Percentiles rank a stretch among this genome's conserved stretches.
phyloP scores from a whole-genome alignment of 2,797 vertebrate species.

The Ctenopoma multispine region DNA sequence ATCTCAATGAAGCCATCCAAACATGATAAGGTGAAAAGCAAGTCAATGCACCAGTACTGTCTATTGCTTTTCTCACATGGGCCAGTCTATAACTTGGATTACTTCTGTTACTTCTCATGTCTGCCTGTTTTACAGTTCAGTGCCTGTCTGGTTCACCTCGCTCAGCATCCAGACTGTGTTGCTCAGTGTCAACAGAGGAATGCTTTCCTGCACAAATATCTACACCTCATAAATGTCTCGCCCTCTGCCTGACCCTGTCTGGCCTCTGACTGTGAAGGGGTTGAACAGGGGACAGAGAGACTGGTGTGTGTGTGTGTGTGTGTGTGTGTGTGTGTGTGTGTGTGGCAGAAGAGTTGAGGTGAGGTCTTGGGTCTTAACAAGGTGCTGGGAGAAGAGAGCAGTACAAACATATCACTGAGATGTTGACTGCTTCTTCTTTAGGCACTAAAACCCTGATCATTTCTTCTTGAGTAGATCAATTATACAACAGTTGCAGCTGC shows the following conservation, averaged over 20 bases:
- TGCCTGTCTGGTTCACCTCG: constrained; percentile 60
- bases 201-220: constrained; percentile 82
- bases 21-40: constrained; percentile 24
- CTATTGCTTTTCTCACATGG: constrained; percentile 4
- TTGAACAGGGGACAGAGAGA: constrained; percentile 66
- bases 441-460: constrained; percentile 33
- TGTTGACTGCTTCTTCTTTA: constrained; percentile 46
- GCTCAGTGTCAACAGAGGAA: constrained; percentile 77
- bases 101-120: constrained; percentile 40
- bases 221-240: constrained; percentile 85
- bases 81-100: constrained; percentile 19
- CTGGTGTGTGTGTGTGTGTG: constrained; percentile 44
- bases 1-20: constrained; percentile 21
- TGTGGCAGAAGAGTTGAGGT: constrained; percentile 46
- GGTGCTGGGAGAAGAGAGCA: constrained; percentile 65
- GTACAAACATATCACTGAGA: constrained; percentile 66
- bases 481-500: constrained; percentile 13
- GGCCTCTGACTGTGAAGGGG: constrained; percentile 74
- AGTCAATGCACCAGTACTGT: constrained; percentile 4
- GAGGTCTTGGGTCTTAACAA: constrained; percentile 67
- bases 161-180: constrained; percentile 72
- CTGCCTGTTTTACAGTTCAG: constrained; percentile 43
- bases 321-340: constrained; percentile 32
- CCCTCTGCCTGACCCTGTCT: constrained; percentile 79
- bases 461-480: constrained; percentile 32